Percentiles rank a stretch among this genome's conserved stretches.
phyloP scores from a whole-genome alignment of 2,113 vertebrate genomes.

The Oreochromis niloticus region DNA sequence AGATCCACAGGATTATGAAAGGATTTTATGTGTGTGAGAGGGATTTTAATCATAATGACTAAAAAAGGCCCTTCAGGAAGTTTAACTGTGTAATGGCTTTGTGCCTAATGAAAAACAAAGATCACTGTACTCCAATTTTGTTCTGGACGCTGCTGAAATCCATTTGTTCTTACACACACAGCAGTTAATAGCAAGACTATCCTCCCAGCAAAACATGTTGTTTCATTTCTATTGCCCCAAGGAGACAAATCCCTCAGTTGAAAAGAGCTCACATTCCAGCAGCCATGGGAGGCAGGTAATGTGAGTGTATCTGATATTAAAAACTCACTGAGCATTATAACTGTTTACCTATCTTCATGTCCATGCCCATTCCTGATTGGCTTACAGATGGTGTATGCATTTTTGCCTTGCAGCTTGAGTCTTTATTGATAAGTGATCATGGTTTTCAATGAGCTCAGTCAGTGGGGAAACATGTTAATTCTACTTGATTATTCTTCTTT shows the following conservation, averaged over 20 bases:
- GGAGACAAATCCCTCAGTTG: not conserved
- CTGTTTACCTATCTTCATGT: not conserved
- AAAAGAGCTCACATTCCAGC: not conserved
- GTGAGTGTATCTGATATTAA: not conserved
- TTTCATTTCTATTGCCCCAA: not conserved
- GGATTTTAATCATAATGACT: not conserved
- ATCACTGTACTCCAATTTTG: not conserved
- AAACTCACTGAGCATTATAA: not conserved
- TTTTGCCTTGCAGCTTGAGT: not conserved
- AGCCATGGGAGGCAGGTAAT: too few relatives aligned
- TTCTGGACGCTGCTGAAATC: not conserved
- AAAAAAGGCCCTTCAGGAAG: not conserved
- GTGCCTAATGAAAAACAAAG: not conserved
- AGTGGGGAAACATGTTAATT: not conserved
- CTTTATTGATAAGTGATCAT: not conserved
- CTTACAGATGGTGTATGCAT: not conserved
- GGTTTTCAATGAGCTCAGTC: not conserved
- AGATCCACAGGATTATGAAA: not conserved
- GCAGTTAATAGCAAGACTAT: not conserved
- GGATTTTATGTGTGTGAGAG: not conserved
- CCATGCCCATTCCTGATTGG: not conserved
- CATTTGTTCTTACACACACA: not conserved
- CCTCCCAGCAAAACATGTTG: not conserved
- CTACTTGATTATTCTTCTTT: not conserved
- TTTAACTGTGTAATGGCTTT: not conserved